Conservation (phyloP, 2,888 invertebrate species). For the Baronia brevicornis region DNA sequence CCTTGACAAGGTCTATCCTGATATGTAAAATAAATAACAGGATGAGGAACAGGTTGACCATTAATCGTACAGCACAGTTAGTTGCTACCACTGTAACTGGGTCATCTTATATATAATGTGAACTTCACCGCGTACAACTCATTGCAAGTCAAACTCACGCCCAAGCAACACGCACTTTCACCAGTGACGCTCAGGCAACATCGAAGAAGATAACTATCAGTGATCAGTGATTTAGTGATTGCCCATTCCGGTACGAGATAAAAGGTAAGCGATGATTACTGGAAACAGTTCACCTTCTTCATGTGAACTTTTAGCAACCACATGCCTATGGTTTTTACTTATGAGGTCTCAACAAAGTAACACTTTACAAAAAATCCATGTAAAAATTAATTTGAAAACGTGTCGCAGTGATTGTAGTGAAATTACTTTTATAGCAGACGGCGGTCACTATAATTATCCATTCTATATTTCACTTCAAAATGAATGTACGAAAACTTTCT, state of each 20-base stretch:
- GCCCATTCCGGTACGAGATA: conserved; percentile 40
- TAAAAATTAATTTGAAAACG: no score
- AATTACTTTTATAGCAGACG: no score
- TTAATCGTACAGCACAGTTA: conserved; percentile 64
- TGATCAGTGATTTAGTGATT: conserved; percentile 64
- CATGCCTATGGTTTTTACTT: conserved; percentile 24
- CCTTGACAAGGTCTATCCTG: conserved; percentile 41
- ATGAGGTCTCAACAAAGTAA: no score
- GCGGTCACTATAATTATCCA: no score
- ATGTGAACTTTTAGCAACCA: conserved; percentile 33
- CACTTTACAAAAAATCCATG: no score
- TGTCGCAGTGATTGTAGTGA: no score
- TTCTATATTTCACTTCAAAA: no score
- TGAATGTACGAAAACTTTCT: no score
- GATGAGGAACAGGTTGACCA: conserved; percentile 53
- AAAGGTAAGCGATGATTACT: conserved; percentile 51
- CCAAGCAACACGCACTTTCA: conserved; percentile 68
- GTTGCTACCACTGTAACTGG: conserved; percentile 78
- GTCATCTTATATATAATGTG: conserved; percentile 89
- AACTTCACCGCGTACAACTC: conserved; percentile 87
- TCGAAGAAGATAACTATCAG: conserved; percentile 46
- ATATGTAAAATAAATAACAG: conserved; percentile 39
- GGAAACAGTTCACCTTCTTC: conserved; percentile 19
- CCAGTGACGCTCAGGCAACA: conserved; percentile 50
- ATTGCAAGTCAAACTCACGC: conserved; percentile 71